A percentile compares a stretch with the other conserved stretches of the same genome.
phyloP scores from a whole-genome alignment of 1,140 invertebrate species.

The Drosophila neocordata region DNA sequence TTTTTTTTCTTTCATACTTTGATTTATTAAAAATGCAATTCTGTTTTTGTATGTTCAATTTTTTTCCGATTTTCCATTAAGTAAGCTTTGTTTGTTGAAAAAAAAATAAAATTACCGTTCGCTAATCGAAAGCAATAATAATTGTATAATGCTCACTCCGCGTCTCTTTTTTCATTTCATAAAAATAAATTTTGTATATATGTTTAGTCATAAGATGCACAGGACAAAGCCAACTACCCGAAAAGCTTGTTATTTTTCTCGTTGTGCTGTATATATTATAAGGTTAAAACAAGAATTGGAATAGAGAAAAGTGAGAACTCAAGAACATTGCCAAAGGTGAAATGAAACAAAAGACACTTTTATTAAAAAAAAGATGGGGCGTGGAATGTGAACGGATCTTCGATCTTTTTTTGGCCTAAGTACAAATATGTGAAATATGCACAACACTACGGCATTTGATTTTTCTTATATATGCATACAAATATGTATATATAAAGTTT shows the following conservation, averaged over 20 bases:
- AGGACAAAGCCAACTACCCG: slow-evolving; percentile 55
- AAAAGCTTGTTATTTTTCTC: slow-evolving; percentile 24
- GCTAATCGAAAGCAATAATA: slow-evolving; percentile 78
- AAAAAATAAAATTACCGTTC: slow-evolving; percentile 71
- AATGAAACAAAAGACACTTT: no score
- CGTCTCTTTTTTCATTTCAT: slow-evolving; percentile 55
- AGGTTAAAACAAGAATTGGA: slow-evolving; percentile 43
- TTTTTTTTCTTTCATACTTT: slow-evolving; percentile 73
- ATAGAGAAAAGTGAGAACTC: neutral
- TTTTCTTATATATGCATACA: no score
- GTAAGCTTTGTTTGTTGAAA: slow-evolving; percentile 69
- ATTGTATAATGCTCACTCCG: slow-evolving; percentile 51
- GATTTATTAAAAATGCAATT: slow-evolving; percentile 79
- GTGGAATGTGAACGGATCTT: slow-evolving; percentile 56
- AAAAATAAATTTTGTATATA: slow-evolving; percentile 75
- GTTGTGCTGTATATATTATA: slow-evolving; percentile 39
- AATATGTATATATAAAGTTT: neutral
- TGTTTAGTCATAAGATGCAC: slow-evolving; percentile 72
- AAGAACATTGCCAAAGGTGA: slow-evolving; percentile 55
- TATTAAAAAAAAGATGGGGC: neutral
- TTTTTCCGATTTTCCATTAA: slow-evolving; percentile 60
- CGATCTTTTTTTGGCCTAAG: slow-evolving; percentile 37
- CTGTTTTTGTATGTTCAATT: slow-evolving; percentile 42
- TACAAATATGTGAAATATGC: slow-evolving; percentile 31
- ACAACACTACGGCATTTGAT: slow-evolving; percentile 12